Evolutionary conservation across 2,888 invertebrate genomes (phyloP).

Genomic region (Anagyrus pseudococci): DNA sequence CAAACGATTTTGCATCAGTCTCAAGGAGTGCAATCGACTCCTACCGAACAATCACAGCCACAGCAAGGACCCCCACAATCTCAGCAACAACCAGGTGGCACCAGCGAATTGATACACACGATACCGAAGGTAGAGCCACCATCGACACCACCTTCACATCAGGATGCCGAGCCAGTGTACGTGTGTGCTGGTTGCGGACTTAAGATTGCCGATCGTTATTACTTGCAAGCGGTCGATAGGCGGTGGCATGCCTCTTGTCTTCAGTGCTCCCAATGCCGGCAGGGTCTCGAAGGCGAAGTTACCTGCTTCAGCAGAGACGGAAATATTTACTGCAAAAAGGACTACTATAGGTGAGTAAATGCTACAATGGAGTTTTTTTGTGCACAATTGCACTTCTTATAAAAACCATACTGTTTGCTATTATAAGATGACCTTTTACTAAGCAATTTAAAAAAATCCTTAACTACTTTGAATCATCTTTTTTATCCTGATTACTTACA

Average conservation of each 20-base stretch:
- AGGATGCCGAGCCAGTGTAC: constrained; percentile 58
- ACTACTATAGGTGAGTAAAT: constrained; percentile 93
- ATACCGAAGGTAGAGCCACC: constrained; percentile 66
- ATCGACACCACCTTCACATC: constrained; percentile 55
- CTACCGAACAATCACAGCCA: not conserved
- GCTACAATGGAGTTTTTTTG: no score
- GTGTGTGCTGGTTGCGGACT: constrained; percentile 88
- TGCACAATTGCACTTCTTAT: no score
- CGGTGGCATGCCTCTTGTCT: constrained; percentile 93
- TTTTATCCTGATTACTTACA: no score
- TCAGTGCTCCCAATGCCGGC: constrained; percentile 88
- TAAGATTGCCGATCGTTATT: constrained; percentile 87
- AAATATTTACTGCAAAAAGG: constrained; percentile 94
- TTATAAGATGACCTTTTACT: no score
- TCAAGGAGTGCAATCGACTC: constrained; percentile 47
- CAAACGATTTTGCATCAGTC: constrained; percentile 48
- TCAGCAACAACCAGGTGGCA: constrained; percentile 36
- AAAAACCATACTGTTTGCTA: no score
- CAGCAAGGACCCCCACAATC: constrained; percentile 29
- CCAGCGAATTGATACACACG: constrained; percentile 54
- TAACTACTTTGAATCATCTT: no score
- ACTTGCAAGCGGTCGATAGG: constrained; percentile 88
- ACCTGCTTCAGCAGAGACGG: constrained; percentile 93
- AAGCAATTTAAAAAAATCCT: no score
- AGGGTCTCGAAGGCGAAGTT: constrained; percentile 87